Evolutionary conservation across 2,113 vertebrate genomes (phyloP), one percentile per base, ranked within the genome.

Genomic region (Rallus limicola): DNA sequence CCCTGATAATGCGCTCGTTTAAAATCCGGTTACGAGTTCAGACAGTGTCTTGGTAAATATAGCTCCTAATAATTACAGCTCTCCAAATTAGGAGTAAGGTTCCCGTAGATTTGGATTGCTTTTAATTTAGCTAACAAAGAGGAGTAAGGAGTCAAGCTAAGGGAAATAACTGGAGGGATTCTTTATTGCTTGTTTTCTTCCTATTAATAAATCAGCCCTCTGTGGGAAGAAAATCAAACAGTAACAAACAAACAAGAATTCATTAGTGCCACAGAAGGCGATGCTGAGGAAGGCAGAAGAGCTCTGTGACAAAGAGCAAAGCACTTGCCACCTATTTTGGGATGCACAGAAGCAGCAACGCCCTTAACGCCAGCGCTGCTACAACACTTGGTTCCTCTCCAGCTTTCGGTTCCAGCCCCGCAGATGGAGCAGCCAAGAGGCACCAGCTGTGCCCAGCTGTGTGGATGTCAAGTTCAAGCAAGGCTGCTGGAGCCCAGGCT

Each of bases 141-240:
- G 34, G n/a, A 76, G 52, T 11, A 75, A 64, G 67, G 36, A 94
- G 88, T 53, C 59, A 69, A 86, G 63, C 77, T 68, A 81, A 65
- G 67, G 72, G 69, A 46, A 81, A 72, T 60, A 72, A 68, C 87
- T 56, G 48, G 83, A 80, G 71, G 92, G 29, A 80, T 86, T 68
- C 89, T 70, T 64, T 40, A 65, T 38, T 36, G 76, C 72, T 78
- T 71, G 44, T 92, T 84, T 75, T 56, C 92, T 64, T 80, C 81
- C 88, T 72, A 67, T 80, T 91, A 86, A 90, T 71, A 84, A 93
- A 93, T 83, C 79, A 88, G 80, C 11, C 90, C 72, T 87, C 60
- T 52, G 83, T 72, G 90, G 92, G 92, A 69, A 90, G 91, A 68
- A 60, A 95, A 87, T 53, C 70, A 62, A 88, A 75, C 53, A 62